Conservation (phyloP, 2,888 invertebrate genomes). For the Hartigia nigra region DNA sequence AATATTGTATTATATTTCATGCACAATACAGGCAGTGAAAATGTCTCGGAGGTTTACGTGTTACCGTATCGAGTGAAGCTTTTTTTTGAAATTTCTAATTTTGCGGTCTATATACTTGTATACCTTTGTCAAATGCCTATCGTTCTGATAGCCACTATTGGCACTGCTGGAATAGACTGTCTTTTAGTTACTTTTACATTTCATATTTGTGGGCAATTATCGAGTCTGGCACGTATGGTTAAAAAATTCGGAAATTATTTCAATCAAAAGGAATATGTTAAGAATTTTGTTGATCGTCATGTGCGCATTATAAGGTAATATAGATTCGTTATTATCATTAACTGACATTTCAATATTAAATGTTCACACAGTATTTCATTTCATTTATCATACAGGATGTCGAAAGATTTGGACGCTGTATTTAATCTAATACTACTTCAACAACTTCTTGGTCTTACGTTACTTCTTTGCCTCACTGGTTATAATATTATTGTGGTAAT, state of each 20-base stretch:
- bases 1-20: too few relatives aligned
- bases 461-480: slow-evolving; percentile 27
- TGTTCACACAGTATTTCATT: neutral
- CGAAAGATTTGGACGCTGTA: neutral
- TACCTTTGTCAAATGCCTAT: slow-evolving; percentile 14
- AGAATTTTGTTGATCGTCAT: neutral
- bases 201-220: slow-evolving; percentile 30
- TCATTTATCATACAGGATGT: neutral
- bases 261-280: neutral
- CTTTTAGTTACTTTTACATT: slow-evolving; percentile 22
- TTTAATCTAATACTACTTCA: slow-evolving; percentile 11
- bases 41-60: neutral
- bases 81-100: slow-evolving; percentile 17
- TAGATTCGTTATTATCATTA: neutral
- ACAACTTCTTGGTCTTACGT: slow-evolving; percentile 18
- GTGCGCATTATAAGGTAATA: neutral
- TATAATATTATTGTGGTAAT: slow-evolving; percentile 21
- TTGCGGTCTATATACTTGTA: neutral
- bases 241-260: neutral
- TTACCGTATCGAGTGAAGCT: slow-evolving; percentile 8
- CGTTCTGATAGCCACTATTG: slow-evolving; percentile 12
- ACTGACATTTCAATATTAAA: neutral
- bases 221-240: slow-evolving; percentile 17
- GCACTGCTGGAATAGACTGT: slow-evolving; percentile 21
- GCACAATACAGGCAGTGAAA: slow-evolving; percentile 3